A percentile compares a stretch with the other conserved stretches of the same genome.
phyloP scores from a whole-genome alignment of 92 coral and sea anemone species.

The Desmophyllum pertusum region DNA sequence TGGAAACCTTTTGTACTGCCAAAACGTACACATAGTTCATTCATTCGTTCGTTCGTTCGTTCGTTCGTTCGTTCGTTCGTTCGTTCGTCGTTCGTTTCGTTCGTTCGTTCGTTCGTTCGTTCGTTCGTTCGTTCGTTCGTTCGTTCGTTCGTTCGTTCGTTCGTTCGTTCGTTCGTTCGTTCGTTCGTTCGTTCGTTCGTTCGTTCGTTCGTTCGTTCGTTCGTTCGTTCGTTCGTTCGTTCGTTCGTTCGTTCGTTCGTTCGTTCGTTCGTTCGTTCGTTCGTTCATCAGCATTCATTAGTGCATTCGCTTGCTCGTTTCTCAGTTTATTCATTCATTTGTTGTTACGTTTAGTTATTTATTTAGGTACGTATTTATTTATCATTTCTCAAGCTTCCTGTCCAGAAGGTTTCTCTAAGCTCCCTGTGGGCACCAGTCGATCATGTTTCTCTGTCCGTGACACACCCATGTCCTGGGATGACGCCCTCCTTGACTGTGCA shows the following conservation, averaged over 20 bases:
- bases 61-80: no score
- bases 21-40: no score
- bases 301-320: background rate
- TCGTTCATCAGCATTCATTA: background rate
- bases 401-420: constrained; percentile 54
- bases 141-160: no score
- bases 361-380: background rate
- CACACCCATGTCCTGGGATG: constrained; percentile 72
- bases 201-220: background rate
- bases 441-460: constrained; percentile 63
- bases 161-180: no score
- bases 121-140: no score
- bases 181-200: no score
- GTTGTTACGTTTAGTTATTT: no score
- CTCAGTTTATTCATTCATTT: background rate
- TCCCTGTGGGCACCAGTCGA: constrained; percentile 35
- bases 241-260: background rate
- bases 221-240: background rate
- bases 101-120: no score
- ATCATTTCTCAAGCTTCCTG: constrained; percentile 46
- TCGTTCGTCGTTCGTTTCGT: no score
- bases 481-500: constrained; percentile 73
- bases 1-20: no score
- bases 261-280: no score
- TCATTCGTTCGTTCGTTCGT: no score